phyloP scores from a whole-genome alignment of 2,888 invertebrate genomes.

The Erebia palarica region DNA sequence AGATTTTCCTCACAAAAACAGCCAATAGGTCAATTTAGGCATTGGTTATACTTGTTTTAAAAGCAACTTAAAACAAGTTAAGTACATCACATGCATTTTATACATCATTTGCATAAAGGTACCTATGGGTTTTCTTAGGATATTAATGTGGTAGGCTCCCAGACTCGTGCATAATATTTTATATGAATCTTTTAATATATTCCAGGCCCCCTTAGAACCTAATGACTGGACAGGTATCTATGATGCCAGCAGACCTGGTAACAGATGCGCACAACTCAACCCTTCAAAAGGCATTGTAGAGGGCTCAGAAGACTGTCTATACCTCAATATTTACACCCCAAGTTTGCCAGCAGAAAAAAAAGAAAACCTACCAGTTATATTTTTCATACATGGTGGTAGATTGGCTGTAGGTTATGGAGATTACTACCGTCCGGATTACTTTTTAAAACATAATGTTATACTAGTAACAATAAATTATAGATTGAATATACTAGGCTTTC shows the following conservation, averaged over 20 bases:
- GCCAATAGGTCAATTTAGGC: too few relatives aligned
- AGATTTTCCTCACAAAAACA: too few relatives aligned
- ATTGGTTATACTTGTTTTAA: too few relatives aligned
- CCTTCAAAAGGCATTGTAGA: constrained; percentile 66
- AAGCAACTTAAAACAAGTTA: too few relatives aligned
- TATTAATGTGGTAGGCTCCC: too few relatives aligned
- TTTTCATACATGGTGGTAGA: constrained; percentile 83
- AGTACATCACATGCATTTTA: too few relatives aligned
- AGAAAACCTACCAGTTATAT: constrained; percentile 73
- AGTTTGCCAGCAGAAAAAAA: constrained; percentile 63
- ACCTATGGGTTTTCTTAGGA: too few relatives aligned
- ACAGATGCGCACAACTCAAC: constrained; percentile 71
- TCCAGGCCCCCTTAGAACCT: constrained; percentile 64
- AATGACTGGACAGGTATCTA: constrained; percentile 60
- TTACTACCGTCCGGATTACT: constrained; percentile 70
- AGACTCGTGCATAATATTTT: too few relatives aligned
- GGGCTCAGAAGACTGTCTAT: constrained; percentile 86
- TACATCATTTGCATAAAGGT: too few relatives aligned
- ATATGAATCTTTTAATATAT: not conserved
- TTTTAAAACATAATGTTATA: constrained; percentile 62
- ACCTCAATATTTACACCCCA: constrained; percentile 86
- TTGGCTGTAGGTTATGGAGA: constrained; percentile 79
- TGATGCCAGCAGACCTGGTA: constrained; percentile 69
- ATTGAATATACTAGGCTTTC: constrained; percentile 64
- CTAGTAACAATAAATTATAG: constrained; percentile 71